Evolutionary conservation across 2,797 vertebrate genomes (phyloP).

Genomic region (Neosalanx taihuensis): DNA sequence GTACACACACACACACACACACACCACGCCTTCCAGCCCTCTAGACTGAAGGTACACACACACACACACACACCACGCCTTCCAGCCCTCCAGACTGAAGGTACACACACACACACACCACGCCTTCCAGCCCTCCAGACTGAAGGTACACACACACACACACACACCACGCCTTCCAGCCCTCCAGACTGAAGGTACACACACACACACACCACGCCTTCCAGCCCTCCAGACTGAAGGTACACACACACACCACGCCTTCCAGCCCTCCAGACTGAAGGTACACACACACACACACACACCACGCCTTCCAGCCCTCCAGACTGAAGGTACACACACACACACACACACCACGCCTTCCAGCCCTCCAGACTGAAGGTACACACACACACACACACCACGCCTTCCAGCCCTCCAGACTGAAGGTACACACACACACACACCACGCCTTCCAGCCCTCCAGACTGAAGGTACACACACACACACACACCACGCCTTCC

Average conservation of each 20-base stretch:
- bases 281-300: too few species aligned
- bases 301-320: too few species aligned
- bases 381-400: neutral
- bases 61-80: conserved; percentile 76
- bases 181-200: too few species aligned
- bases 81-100: conserved; percentile 91
- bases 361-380: conserved; percentile 88
- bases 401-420: conserved; percentile 54
- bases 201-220: too few species aligned
- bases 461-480: conserved; percentile 67
- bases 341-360: conserved; percentile 95
- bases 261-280: too few species aligned
- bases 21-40: conserved; percentile 98
- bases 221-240: too few species aligned
- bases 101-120: neutral
- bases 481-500: conserved; percentile 81
- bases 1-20: conserved; percentile 68
- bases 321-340: too few species aligned
- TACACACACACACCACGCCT: too few species aligned
- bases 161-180: too few species aligned
- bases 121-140: too few species aligned
- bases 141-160: too few species aligned
- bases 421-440: conserved; percentile 40
- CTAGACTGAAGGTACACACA: conserved; percentile 72
- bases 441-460: conserved; percentile 97